Percentiles rank a stretch among this genome's conserved stretches.
Conservation (phyloP, 1,140 invertebrate genomes). For the Hydropsyche tenuis region DNA sequence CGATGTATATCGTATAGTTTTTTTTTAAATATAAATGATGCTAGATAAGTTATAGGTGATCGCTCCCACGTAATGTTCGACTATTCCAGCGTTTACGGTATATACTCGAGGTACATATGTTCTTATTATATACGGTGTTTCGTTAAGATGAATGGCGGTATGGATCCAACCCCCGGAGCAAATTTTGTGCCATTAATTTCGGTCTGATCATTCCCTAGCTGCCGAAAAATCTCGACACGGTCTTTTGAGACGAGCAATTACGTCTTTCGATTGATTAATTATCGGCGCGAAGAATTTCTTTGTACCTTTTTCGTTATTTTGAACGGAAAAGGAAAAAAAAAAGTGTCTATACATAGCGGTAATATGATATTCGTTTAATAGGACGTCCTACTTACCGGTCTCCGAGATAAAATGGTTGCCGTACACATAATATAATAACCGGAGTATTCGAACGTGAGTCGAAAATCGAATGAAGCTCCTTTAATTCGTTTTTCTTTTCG, state of each 20-base stretch:
- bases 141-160: background rate
- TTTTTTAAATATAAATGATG: no score
- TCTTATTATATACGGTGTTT: background rate
- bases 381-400: background rate
- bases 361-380: constrained; percentile 32
- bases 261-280: constrained; percentile 36
- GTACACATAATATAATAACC: no score
- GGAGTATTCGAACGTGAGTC: no score
- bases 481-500: no score
- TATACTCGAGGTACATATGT: background rate
- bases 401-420: no score
- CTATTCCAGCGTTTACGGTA: no score
- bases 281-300: constrained; percentile 26
- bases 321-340: no score
- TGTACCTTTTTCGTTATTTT: constrained; percentile 15
- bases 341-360: background rate
- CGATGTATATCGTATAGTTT: no score
- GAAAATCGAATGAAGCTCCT: no score
- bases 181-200: constrained; percentile 33
- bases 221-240: constrained; percentile 8
- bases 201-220: constrained; percentile 11
- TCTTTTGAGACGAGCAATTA: constrained; percentile 32
- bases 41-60: no score
- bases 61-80: no score
- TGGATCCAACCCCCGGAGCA: background rate